Evolutionary conservation across 2,113 vertebrate species (phyloP).

Genomic region (Passer montanus): DNA sequence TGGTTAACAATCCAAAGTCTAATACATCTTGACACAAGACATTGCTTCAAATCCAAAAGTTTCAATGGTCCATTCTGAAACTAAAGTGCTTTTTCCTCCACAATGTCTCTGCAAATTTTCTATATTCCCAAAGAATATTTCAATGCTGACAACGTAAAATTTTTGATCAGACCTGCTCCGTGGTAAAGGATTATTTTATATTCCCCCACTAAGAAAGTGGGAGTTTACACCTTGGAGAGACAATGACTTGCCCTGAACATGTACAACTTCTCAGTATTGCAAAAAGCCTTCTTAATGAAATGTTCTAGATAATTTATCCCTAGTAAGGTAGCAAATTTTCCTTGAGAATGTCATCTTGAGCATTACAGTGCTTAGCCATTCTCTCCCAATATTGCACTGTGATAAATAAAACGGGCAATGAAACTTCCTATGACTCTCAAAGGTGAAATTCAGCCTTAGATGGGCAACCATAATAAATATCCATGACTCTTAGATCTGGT

Average conservation of each 20-base stretch:
- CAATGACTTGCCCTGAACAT: neutral
- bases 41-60: conserved; percentile 2
- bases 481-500: conserved; percentile 20
- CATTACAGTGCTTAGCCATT: conserved; percentile 1
- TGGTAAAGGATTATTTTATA: neutral
- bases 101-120: neutral
- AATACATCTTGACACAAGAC: conserved; percentile 50
- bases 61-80: conserved; percentile 19
- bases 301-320: conserved; percentile 40
- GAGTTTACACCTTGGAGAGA: neutral
- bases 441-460: conserved; percentile 41
- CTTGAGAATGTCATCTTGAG: conserved; percentile 13
- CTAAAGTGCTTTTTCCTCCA: neutral
- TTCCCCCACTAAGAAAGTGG: neutral
- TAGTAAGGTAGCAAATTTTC: conserved; percentile 28
- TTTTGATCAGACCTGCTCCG: neutral
- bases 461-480: conserved; percentile 41
- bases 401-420: conserved; percentile 50
- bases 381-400: neutral
- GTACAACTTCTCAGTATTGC: neutral
- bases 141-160: neutral
- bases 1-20: conserved; percentile 36
- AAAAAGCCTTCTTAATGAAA: conserved; percentile 11
- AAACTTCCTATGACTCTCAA: conserved; percentile 44
- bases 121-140: neutral